Evolutionary conservation across 1,140 invertebrate genomes (phyloP).

Genomic region (Amyelois transitella): DNA sequence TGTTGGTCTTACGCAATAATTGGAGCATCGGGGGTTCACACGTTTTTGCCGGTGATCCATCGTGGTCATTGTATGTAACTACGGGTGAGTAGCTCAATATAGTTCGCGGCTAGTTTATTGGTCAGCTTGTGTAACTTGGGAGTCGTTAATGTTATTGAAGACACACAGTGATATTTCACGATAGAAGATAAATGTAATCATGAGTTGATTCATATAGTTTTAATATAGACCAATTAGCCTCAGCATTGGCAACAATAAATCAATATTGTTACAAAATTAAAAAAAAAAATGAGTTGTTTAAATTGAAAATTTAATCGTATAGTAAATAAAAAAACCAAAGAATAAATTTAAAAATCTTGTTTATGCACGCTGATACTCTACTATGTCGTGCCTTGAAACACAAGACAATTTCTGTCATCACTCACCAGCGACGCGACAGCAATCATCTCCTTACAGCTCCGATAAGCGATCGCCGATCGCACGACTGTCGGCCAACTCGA

Average conservation of each 20-base stretch:
- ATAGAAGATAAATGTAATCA: no score
- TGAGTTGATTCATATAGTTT: no score
- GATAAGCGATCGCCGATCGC: slow-evolving; percentile 32
- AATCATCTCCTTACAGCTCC: slow-evolving; percentile 1
- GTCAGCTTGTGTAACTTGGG: background rate
- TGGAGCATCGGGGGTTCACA: slow-evolving; percentile 11
- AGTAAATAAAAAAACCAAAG: no score
- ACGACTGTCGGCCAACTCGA: slow-evolving; percentile 39
- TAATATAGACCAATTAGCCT: no score
- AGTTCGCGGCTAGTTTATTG: background rate
- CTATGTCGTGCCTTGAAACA: background rate
- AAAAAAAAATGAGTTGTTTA: no score
- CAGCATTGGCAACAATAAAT: no score
- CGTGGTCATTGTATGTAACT: slow-evolving; percentile 12
- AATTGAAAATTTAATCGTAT: no score
- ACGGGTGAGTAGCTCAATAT: slow-evolving; percentile 1
- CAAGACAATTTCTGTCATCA: background rate
- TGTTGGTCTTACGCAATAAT: background rate
- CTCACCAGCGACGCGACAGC: background rate
- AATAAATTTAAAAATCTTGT: no score
- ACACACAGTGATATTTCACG: no score
- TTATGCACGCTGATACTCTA: no score
- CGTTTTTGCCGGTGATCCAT: slow-evolving; percentile 18
- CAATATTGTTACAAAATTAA: no score
- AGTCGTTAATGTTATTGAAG: no score